A percentile compares a stretch with the other conserved stretches of the same genome.
Evolutionary conservation across 2,888 invertebrate genomes (phyloP).

Genomic region (Dryobota labecula): DNA sequence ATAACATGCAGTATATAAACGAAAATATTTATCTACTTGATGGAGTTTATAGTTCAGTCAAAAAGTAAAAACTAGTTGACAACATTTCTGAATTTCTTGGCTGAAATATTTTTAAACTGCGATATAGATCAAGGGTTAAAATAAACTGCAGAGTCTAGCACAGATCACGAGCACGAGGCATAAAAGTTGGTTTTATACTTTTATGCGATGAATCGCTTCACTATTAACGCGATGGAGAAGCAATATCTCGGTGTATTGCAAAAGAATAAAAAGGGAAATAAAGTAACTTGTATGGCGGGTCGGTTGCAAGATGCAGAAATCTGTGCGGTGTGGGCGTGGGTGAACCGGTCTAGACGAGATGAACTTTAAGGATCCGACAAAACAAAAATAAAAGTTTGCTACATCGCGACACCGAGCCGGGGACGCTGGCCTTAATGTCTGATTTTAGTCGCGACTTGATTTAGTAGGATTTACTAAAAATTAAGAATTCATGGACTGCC

Average conservation of each 20-base stretch:
- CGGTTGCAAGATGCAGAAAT: slow-evolving; percentile 90
- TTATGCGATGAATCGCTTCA: slow-evolving; percentile 77
- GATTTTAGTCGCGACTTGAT: slow-evolving; percentile 72
- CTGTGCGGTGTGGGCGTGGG: slow-evolving; percentile 87
- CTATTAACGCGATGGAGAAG: slow-evolving; percentile 81
- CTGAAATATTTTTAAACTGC: slow-evolving; percentile 7
- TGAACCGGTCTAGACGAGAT: slow-evolving; percentile 90
- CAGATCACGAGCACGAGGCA: slow-evolving; percentile 62
- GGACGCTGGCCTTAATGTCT: slow-evolving; percentile 79
- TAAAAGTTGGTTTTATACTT: slow-evolving; percentile 67
- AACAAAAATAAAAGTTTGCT: slow-evolving; percentile 85
- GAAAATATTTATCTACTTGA: slow-evolving; percentile 17
- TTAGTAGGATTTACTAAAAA: slow-evolving; percentile 67
- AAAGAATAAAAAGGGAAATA: slow-evolving; percentile 88
- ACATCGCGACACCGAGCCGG: slow-evolving; percentile 83
- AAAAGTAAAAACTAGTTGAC: slow-evolving; percentile 14
- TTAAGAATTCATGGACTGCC: slow-evolving; percentile 45
- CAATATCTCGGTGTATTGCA: slow-evolving; percentile 85
- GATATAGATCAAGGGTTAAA: slow-evolving; percentile 45
- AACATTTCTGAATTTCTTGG: neutral
- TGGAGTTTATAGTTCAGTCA: slow-evolving; percentile 17
- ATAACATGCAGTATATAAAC: slow-evolving; percentile 27
- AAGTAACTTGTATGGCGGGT: slow-evolving; percentile 88
- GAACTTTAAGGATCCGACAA: slow-evolving; percentile 88
- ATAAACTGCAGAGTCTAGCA: slow-evolving; percentile 49